Base-by-base conservation (phyloP, 1,140 invertebrate species). In the Callitettix versicolor region DNA sequence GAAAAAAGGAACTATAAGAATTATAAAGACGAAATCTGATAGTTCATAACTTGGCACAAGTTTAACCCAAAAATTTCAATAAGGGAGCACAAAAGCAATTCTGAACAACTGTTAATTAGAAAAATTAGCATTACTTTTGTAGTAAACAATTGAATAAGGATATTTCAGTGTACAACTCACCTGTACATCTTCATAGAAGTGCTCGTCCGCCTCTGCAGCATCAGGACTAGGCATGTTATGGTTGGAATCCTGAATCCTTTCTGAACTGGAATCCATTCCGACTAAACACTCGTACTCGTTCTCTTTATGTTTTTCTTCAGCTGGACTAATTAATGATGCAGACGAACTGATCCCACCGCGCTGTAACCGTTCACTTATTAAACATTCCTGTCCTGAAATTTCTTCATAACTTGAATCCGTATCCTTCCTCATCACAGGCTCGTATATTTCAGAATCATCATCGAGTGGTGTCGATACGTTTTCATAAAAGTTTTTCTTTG, bases 121-220 rank as follows among this genome's bases (percentile, higher is more conserved):
- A n/a, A n/a, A n/a, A n/a, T n/a, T n/a, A n/a, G n/a, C n/a, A n/a
- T n/a, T n/a, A n/a, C n/a, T n/a, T n/a, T n/a, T n/a, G n/a, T n/a
- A n/a, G n/a, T n/a, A n/a, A n/a, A n/a, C n/a, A n/a, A n/a, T n/a
- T n/a, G n/a, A n/a, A n/a, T n/a, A n/a, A n/a, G n/a, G n/a, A n/a
- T n/a, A n/a, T n/a, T n/a, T n/a, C n/a, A n/a, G n/a, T n/a, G n/a
- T n/a, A n/a, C n/a, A n/a, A n/a, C 26, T 60, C 40, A 64, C 63
- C 55, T 62, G 58, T 47, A 64, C 49, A 21, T 63, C 62, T 53
- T 64, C 63, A 47, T 64, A 64, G 22, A 64, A 36, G 26, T 62
- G 60, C 36, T 60, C 57, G 15, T 62, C 60, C 1, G 33, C 30
- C 22, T 51, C 36, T 26, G 3, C 30, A 7, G 33, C 21, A 17